A percentile compares a stretch with the other conserved stretches of the same genome.
These are phyloP conservation scores for Agrotis exclamationis DNA, from an alignment of 2,888 invertebrate species.

Conservation along the genomic window DNA sequence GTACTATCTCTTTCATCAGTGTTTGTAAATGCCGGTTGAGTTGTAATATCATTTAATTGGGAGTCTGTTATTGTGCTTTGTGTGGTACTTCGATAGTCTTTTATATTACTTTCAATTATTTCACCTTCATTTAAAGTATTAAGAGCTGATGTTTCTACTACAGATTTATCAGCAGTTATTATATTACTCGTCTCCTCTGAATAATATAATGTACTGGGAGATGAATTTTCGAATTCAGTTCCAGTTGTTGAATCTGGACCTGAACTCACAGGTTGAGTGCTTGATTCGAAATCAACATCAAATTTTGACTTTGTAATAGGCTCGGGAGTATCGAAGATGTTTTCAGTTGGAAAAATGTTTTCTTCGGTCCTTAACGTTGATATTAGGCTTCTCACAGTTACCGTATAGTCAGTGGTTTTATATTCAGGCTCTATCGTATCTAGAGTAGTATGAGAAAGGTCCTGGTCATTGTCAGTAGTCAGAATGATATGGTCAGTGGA, in stretches of 20 bases:
- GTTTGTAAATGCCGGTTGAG: constrained; percentile 6
- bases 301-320: constrained; percentile 10
- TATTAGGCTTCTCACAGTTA: constrained; percentile 35
- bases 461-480: constrained; percentile 42
- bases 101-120: constrained; percentile 1
- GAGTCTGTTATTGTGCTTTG: constrained; percentile 9
- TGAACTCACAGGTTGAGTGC: constrained; percentile 14
- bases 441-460: constrained; percentile 36
- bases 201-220: constrained; percentile 3
- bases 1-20: constrained; percentile 26
- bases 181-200: constrained; percentile 18
- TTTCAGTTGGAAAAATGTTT: constrained; percentile 1
- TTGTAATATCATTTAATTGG: constrained; percentile 15
- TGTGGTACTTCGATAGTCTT: constrained; percentile 10
- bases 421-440: constrained; percentile 20
- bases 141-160: constrained; percentile 17
- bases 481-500: constrained; percentile 60
- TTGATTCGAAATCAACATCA: constrained; percentile 26
- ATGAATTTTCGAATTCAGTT: constrained; percentile 8
- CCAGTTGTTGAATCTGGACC: constrained; percentile 3
- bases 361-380: constrained; percentile 41
- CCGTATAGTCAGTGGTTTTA: constrained; percentile 30
- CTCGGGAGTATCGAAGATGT: background rate
- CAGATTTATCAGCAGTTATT: constrained; percentile 2
- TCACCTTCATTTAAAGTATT: background rate